These are phyloP conservation scores for Porites evermanni DNA, from an alignment of 92 coral and sea anemone species.

Conservation along the genomic window DNA sequence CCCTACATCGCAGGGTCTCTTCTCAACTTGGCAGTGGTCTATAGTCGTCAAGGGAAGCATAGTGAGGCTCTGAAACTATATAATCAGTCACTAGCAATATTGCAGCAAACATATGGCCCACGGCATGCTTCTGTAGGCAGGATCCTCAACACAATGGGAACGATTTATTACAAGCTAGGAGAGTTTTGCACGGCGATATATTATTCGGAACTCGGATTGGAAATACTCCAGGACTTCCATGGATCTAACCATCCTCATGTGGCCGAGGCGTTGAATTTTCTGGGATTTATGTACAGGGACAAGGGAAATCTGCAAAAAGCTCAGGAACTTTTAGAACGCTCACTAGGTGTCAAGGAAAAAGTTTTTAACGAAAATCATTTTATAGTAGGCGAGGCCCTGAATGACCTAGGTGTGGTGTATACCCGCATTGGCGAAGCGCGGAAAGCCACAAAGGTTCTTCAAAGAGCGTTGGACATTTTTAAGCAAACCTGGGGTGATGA, in stretches of 20 bases:
- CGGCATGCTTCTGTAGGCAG: constrained; percentile 77
- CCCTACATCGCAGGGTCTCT: constrained; percentile 74
- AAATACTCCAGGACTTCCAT: constrained; percentile 73
- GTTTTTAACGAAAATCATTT: constrained; percentile 71
- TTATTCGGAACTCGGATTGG: constrained; percentile 58
- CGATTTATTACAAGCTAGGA: constrained; percentile 67
- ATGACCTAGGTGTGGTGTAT: constrained; percentile 81
- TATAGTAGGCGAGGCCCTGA: constrained; percentile 71
- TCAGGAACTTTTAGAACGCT: constrained; percentile 62
- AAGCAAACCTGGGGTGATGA: constrained; percentile 64
- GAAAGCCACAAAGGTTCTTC: constrained; percentile 56
- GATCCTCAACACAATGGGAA: constrained; percentile 72
- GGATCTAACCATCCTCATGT: constrained; percentile 83
- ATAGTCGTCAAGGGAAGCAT: constrained; percentile 62
- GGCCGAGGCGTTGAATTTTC: constrained; percentile 80
- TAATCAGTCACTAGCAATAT: constrained; percentile 69
- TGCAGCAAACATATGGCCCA: constrained; percentile 60
- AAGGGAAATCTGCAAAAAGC: constrained; percentile 63
- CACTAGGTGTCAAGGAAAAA: constrained; percentile 65
- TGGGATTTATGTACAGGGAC: constrained; percentile 84
- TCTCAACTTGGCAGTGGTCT: constrained; percentile 81
- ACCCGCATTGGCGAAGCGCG: constrained; percentile 69
- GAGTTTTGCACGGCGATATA: constrained; percentile 62
- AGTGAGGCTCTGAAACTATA: constrained; percentile 54
- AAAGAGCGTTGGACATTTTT: constrained; percentile 70